A percentile compares a stretch with the other conserved stretches of the same genome.
Evolutionary conservation across 2,797 vertebrate genomes (phyloP).

Genomic region (Enteromius unitaeniatus): DNA sequence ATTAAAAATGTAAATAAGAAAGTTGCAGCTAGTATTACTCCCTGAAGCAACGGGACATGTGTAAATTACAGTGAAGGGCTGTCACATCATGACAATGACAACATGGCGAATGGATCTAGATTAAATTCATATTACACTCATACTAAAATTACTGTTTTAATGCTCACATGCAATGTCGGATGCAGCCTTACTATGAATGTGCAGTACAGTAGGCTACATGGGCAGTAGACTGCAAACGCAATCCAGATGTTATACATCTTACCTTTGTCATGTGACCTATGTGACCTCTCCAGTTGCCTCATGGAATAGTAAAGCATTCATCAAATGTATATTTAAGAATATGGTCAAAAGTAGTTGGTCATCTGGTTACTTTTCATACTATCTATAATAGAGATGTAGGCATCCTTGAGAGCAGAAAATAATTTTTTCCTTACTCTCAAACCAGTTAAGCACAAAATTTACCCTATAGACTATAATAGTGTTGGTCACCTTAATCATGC

Average conservation of each 20-base stretch:
- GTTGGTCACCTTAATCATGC: not conserved
- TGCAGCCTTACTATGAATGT: not conserved
- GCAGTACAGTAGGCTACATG: not conserved
- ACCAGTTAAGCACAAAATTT: not conserved
- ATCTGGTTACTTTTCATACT: not conserved
- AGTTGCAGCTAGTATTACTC: not conserved
- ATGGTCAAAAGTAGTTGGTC: not conserved
- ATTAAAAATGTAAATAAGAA: too few relatives aligned
- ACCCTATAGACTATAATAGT: not conserved
- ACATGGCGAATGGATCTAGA: not conserved
- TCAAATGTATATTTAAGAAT: not conserved
- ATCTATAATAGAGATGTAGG: not conserved
- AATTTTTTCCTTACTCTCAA: not conserved
- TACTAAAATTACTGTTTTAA: not conserved
- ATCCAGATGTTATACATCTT: not conserved
- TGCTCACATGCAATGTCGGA: not conserved
- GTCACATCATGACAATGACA: not conserved
- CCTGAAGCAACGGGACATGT: not conserved
- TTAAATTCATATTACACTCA: conserved; percentile 1
- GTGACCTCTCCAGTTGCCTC: not conserved
- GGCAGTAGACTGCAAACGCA: not conserved
- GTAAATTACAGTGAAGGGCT: not conserved
- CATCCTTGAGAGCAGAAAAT: too few relatives aligned
- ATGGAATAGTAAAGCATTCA: not conserved
- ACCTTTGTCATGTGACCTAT: not conserved